Evolutionary conservation across 2,113 vertebrate genomes (phyloP).

Genomic region (Archilochus colubris): DNA sequence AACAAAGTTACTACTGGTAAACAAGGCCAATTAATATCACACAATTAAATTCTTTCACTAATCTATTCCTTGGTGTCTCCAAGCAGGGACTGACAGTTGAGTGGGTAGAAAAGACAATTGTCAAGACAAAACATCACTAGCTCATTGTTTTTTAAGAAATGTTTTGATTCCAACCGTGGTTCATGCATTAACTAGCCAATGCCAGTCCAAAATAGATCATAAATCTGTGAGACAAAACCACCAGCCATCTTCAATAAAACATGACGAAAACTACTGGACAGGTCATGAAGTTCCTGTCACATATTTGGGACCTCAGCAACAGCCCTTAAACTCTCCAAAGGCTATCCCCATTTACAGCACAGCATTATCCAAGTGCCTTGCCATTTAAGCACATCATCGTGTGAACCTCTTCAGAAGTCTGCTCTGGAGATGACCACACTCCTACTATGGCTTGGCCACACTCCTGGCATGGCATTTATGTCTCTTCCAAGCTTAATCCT

Average conservation of each 20-base stretch:
- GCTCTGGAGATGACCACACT: not conserved
- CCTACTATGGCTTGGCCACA: not conserved
- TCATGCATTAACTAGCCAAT: not conserved
- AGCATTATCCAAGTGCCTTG: accelerated
- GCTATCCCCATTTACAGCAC: accelerated
- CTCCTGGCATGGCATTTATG: not conserved
- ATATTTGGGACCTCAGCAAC: not conserved
- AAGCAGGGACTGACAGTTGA: not conserved
- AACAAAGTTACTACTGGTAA: not conserved
- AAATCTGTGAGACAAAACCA: not conserved
- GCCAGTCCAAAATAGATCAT: not conserved
- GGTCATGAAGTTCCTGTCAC: not conserved
- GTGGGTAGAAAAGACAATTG: not conserved
- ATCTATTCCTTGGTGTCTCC: not conserved
- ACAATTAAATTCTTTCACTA: not conserved
- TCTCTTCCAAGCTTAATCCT: not conserved
- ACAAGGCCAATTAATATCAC: not conserved
- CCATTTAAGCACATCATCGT: not conserved
- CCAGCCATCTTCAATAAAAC: not conserved
- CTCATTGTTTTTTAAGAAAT: not conserved
- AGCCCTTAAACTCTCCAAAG: not conserved
- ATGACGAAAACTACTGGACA: not conserved
- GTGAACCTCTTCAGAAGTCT: not conserved
- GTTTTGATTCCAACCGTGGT: not conserved
- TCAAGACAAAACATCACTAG: not conserved